Conservation (phyloP, 2,888 invertebrate species). For the Tipula vernalis region DNA sequence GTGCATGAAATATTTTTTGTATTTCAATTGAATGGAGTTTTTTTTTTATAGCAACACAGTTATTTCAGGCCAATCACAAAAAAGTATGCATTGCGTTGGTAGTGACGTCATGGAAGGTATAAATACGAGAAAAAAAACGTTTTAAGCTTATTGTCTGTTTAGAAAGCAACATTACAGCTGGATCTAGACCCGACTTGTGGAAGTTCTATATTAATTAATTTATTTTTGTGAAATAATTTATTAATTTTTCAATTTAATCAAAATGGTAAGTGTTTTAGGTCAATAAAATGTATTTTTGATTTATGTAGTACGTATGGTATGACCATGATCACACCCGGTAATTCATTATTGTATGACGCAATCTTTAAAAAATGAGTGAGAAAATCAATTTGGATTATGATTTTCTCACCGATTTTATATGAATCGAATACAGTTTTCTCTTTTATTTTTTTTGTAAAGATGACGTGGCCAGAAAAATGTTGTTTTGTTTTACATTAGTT, state of each 20-base stretch:
- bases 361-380: neutral
- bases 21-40: neutral
- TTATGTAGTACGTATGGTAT: neutral
- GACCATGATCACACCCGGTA: neutral
- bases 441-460: neutral
- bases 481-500: neutral
- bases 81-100: slow-evolving; percentile 24
- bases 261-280: slow-evolving; percentile 27
- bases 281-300: too few species aligned
- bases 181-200: slow-evolving; percentile 30
- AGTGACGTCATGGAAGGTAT: slow-evolving; percentile 40
- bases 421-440: neutral
- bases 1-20: neutral
- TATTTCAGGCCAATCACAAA: slow-evolving; percentile 17
- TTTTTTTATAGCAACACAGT: neutral
- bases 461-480: neutral
- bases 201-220: slow-evolving; percentile 17
- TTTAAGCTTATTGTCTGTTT: slow-evolving; percentile 47
- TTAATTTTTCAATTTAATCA: slow-evolving; percentile 22
- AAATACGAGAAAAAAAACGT: slow-evolving; percentile 40
- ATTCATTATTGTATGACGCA: neutral
- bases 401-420: neutral
- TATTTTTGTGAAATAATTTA: slow-evolving; percentile 24
- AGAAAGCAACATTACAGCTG: slow-evolving; percentile 56
- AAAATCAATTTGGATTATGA: neutral